Base-by-base conservation (phyloP, 2,113 vertebrate genomes). In the Anas platyrhynchos region DNA sequence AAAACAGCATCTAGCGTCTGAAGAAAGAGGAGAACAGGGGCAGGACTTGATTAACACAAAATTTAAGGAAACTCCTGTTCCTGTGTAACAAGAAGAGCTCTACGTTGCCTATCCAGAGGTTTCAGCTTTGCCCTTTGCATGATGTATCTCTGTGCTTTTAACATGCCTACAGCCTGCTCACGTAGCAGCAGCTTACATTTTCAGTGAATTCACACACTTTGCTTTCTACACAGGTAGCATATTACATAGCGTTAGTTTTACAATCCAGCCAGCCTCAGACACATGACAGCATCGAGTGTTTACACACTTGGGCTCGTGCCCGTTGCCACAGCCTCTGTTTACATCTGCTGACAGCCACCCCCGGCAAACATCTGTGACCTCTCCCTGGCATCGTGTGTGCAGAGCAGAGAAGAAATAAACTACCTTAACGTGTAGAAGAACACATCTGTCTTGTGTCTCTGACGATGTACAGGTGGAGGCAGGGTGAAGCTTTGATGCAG, bases 201-300 rank as follows among this genome's bases (percentile, higher is more conserved):
- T 23, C 11, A 3, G 3, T 63, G 69, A 44, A 14, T 59, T 36
- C 46, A 63, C 46, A 32, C 31, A 41, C 27, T 79, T 76, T 68
- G 58, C 34, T 26, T 72, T 85, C 56, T 81, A 11, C 36, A 12
- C 25, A 54, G 26, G 7, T 21, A 26, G 44, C 11, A 2, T 83
- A 63, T 74, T 54, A 63, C 25, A 8, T 46, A 73, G 44, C 13
- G 69, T 83, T 43, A 52, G 36, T 81, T 87, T 61, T 62, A 55
- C 23, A 41, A 4, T 77, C 59, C 17, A 3, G 43, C 15, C 59
- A 83, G 17, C 48, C 65, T 72, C 61, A 23, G 22, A 26, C 26
- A 16, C 0, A 0, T 67, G 54, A n/a, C 44, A 46, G 34, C 18
- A 61, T 54, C 0, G 0, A 75, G 22, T 63, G 31, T 34, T 55